These are phyloP conservation scores for Gortyna flavago DNA, from an alignment of 2,888 invertebrate species.

Conservation along the genomic window DNA sequence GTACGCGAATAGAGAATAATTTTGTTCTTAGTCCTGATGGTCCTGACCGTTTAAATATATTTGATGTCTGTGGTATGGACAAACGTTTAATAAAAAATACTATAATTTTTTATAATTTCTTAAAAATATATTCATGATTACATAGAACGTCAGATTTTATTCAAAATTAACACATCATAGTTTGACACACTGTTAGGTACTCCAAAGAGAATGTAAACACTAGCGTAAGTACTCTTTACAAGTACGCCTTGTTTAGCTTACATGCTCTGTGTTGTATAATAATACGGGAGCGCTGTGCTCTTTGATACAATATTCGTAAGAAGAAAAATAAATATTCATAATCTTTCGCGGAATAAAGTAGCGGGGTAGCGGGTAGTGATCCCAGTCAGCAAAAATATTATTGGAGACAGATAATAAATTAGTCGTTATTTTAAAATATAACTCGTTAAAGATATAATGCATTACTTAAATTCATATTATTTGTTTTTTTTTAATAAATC, in stretches of 20 bases:
- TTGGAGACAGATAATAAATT: too few relatives aligned
- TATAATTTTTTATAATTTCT: constrained; percentile 37
- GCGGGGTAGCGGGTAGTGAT: not conserved
- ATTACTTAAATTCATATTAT: too few relatives aligned
- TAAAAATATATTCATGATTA: constrained; percentile 32
- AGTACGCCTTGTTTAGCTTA: too few relatives aligned
- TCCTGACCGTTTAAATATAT: constrained; percentile 11
- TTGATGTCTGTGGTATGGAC: not conserved
- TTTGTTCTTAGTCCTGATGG: constrained; percentile 8
- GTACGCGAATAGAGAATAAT: constrained; percentile 7
- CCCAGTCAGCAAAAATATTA: not conserved
- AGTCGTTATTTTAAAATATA: not conserved
- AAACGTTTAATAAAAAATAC: constrained; percentile 23
- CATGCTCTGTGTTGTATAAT: too few relatives aligned
- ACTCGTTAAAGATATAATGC: not conserved
- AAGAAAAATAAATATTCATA: not conserved
- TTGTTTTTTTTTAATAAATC: not conserved
- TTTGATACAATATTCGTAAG: not conserved
- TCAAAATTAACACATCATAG: constrained; percentile 5
- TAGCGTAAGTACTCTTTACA: too few relatives aligned
- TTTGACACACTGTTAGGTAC: not conserved
- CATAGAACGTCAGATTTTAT: constrained; percentile 39
- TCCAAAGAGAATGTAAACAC: too few relatives aligned
- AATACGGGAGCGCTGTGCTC: too few relatives aligned
- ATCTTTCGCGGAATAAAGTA: not conserved